phyloP scores from a whole-genome alignment of 2,888 invertebrate genomes.

The Lymantria monacha region DNA sequence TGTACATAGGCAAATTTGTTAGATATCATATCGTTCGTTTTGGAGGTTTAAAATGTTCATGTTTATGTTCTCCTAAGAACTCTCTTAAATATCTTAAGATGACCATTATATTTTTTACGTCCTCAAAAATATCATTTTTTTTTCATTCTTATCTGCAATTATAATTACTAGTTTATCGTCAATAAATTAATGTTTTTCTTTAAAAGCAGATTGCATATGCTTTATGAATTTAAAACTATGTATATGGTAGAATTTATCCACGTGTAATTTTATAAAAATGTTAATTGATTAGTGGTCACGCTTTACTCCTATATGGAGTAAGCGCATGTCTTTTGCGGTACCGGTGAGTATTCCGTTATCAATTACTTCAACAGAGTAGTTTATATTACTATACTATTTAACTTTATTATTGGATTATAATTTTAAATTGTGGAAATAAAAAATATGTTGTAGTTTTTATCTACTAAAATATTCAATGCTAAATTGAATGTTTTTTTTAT shows the following conservation, averaged over 20 bases:
- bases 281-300: conserved; percentile 35
- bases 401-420: not conserved
- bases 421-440: not conserved
- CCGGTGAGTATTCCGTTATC: conserved; percentile 18
- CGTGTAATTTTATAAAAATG: conserved; percentile 26
- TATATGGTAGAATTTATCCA: conserved; percentile 14
- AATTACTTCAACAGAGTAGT: conserved; percentile 5
- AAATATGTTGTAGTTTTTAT: not conserved
- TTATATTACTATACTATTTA: not conserved
- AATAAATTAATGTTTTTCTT: too few relatives aligned
- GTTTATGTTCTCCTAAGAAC: too few relatives aligned
- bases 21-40: too few relatives aligned
- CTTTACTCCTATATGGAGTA: conserved; percentile 31
- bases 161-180: too few relatives aligned
- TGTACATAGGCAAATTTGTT: too few relatives aligned
- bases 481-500: too few relatives aligned
- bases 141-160: too few relatives aligned
- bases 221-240: not conserved
- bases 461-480: not conserved
- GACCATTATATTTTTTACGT: too few relatives aligned
- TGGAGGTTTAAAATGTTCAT: too few relatives aligned
- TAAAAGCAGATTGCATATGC: not conserved
- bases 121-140: too few relatives aligned
- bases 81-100: too few relatives aligned
- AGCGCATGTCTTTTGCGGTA: conserved; percentile 19